Conservation (phyloP, 2,888 invertebrate genomes). For the Pseudococcus viburni region DNA sequence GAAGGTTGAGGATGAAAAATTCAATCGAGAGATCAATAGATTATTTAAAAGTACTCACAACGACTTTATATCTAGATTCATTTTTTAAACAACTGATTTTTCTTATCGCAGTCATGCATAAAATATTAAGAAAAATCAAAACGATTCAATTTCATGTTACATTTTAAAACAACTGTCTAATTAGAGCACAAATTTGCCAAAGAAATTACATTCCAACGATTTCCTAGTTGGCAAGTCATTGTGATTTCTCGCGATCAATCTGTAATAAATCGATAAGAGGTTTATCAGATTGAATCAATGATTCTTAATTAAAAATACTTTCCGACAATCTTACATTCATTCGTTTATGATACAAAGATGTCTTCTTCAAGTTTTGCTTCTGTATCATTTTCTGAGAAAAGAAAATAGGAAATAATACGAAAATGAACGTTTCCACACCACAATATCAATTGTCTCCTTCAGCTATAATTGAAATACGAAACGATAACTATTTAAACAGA, state of each 20-base stretch:
- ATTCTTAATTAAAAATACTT: not conserved
- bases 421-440: too few relatives aligned
- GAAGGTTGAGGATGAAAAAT: not conserved
- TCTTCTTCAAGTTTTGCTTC: too few relatives aligned
- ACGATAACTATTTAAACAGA: too few relatives aligned
- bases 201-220: slow-evolving; percentile 9
- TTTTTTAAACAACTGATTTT: not conserved
- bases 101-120: not conserved
- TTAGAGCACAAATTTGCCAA: not conserved
- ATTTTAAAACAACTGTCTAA: not conserved
- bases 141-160: not conserved
- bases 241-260: not conserved
- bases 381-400: too few relatives aligned
- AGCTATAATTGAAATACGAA: too few relatives aligned
- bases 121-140: not conserved
- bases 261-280: not conserved
- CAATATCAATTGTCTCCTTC: too few relatives aligned
- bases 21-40: not conserved
- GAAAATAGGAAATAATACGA: too few relatives aligned
- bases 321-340: too few relatives aligned
- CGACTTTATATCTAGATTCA: slow-evolving; percentile 2
- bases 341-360: too few relatives aligned
- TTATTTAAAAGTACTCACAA: not conserved
- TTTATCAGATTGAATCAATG: not conserved
- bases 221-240: not conserved